These are phyloP conservation scores for Pipistrellus kuhlii DNA, from an alignment of 2,797 vertebrate genomes.

Conservation along the genomic window DNA sequence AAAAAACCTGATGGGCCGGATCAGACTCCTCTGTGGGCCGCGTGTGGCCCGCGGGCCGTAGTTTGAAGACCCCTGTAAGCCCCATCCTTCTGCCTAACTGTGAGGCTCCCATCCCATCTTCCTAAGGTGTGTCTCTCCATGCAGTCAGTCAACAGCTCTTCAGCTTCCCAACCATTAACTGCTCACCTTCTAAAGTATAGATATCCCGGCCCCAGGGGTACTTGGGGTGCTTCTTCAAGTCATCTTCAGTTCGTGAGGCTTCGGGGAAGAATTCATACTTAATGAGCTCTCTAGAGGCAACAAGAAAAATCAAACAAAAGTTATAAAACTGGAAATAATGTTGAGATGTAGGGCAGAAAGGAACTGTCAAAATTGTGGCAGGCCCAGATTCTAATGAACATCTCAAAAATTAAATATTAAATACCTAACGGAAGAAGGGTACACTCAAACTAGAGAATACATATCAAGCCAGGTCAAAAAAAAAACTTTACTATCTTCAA, in stretches of 20 bases:
- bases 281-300: slow-evolving; percentile 93
- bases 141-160: neutral
- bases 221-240: slow-evolving; percentile 93
- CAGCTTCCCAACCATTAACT: slow-evolving; percentile 1
- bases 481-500: slow-evolving; percentile 19
- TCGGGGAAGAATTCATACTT: slow-evolving; percentile 99
- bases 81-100: neutral
- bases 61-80: too few relatives aligned
- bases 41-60: too few relatives aligned
- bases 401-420: neutral
- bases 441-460: neutral
- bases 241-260: slow-evolving; percentile 96
- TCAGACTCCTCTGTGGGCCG: too few relatives aligned
- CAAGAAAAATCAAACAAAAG: slow-evolving; percentile 70
- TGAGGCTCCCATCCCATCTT: neutral
- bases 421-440: neutral
- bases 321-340: slow-evolving; percentile 48
- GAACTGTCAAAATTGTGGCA: neutral
- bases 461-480: neutral
- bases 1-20: too few relatives aligned
- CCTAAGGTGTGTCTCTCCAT: neutral
- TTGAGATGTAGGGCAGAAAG: neutral
- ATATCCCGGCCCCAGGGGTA: slow-evolving; percentile 99
- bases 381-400: neutral
- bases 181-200: slow-evolving; percentile 96